These are phyloP conservation scores for Chironomus striatipennis DNA, from an alignment of 1,140 invertebrate species.

Conservation along the genomic window DNA sequence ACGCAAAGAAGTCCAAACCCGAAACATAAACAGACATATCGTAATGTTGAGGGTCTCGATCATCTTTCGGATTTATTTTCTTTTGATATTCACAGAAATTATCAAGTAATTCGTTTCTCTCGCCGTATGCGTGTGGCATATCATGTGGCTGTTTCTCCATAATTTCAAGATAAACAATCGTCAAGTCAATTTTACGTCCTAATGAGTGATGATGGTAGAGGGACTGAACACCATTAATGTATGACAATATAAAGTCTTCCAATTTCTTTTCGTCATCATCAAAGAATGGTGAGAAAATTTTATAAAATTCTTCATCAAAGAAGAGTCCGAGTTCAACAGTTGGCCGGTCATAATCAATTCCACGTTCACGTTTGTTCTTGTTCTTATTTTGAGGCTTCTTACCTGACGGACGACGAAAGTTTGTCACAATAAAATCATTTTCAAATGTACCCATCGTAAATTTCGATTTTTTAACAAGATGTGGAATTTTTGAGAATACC, in stretches of 20 bases:
- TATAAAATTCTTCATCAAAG: conserved; percentile 61
- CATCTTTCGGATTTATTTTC: conserved; percentile 51
- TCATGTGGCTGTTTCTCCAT: conserved; percentile 52
- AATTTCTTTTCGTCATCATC: conserved; percentile 53
- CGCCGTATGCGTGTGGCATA: conserved; percentile 49
- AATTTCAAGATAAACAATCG: conserved; percentile 58
- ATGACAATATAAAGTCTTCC: conserved; percentile 61
- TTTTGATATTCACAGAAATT: conserved; percentile 63
- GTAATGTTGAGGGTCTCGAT: conserved; percentile 62
- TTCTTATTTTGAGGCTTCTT: background rate
- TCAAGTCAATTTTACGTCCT: conserved; percentile 54
- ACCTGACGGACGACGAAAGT: background rate
- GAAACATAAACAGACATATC: conserved; percentile 68
- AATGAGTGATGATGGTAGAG: conserved; percentile 65
- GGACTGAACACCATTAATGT: conserved; percentile 68
- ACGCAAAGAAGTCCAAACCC: conserved; percentile 63
- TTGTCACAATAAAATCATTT: background rate
- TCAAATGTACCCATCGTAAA: background rate
- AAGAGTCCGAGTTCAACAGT: conserved; percentile 62
- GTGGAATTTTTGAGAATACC: background rate
- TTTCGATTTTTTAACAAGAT: background rate
- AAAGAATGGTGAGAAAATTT: conserved; percentile 58
- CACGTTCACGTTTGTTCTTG: background rate
- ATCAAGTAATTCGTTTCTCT: conserved; percentile 54
- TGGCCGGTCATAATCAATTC: conserved; percentile 6